Base-by-base conservation (phyloP, 2,888 invertebrate genomes). In the Sipha maydis region DNA sequence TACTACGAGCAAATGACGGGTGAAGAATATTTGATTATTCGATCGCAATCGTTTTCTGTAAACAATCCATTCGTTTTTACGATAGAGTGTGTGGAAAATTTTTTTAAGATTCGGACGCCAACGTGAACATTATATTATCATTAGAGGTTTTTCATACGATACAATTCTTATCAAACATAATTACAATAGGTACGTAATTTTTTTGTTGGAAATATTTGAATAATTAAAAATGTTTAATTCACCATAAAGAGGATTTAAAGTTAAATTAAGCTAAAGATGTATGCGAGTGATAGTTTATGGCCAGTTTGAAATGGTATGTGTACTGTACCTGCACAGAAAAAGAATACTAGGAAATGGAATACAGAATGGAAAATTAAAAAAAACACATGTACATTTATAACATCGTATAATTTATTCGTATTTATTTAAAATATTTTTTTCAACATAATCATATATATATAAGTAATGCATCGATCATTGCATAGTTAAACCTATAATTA, bases 151-250 rank as follows among this genome's bases (percentile, higher is more conserved):
- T 19, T 56, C 56, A 4, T 21, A 56, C 56, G 56, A 54, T 17
- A 14, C 11, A 54, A 17, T 61, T 21, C 25, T 61, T 25, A 61
- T 21, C 25, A 61, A 61, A 11, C 21, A 7, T 8, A 17, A 61
- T 79, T 34, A 25, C 79, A 34, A 67, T 61, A n/a, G n/a, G n/a
- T n/a, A 3, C n/a, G 5, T 69, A 7, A 54, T 82, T 82, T 69
- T 41, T n/a, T n/a, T n/a, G n/a, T n/a, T n/a, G n/a, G n/a, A n/a
- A n/a, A n/a, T 28, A 48, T 82, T 82, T 82, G 31, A 71, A 71
- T 82, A 71, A 82, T 82, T 82, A 82, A 82, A 82, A 69, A 71
- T 21, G 25, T 71, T 69, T 82, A 48, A 71, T 82, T 48, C 69
- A 71, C 48, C 31, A 14, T 48, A 48, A 82, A 82, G 17, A 71